Percentiles rank a stretch among this genome's conserved stretches.
These are phyloP conservation scores for Corapipo altera DNA, from an alignment of 2,113 vertebrate genomes.

Conservation along the genomic window DNA sequence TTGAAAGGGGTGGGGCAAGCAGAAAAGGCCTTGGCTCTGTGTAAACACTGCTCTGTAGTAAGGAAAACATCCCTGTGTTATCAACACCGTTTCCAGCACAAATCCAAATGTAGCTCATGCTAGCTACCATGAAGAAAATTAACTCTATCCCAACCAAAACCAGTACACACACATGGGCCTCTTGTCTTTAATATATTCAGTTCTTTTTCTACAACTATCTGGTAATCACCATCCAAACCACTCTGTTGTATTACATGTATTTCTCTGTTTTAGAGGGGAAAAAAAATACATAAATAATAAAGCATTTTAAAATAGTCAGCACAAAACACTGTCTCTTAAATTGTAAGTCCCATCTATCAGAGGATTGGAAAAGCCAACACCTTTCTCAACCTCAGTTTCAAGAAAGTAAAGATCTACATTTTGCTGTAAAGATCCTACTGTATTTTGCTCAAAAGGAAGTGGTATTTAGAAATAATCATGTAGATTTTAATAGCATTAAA, in stretches of 20 bases:
- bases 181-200: not conserved
- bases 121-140: not conserved
- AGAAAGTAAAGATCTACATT: not conserved
- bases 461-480: not conserved
- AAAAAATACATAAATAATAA: not conserved
- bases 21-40: not conserved
- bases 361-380: not conserved
- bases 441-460: not conserved
- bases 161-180: accelerated
- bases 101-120: not conserved
- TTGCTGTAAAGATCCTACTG: not conserved
- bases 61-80: not conserved
- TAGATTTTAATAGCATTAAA: not conserved
- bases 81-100: not conserved
- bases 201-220: not conserved
- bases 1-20: not conserved
- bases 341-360: not conserved
- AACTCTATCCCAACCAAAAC: not conserved
- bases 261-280: not conserved
- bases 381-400: not conserved
- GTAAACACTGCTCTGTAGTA: not conserved
- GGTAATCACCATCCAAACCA: not conserved
- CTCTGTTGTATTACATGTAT: not conserved
- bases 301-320: not conserved
- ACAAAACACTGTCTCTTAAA: not conserved